Percentiles rank a stretch among this genome's conserved stretches.
Conservation (phyloP, 2,113 vertebrate species). For the Thymallus thymallus region DNA sequence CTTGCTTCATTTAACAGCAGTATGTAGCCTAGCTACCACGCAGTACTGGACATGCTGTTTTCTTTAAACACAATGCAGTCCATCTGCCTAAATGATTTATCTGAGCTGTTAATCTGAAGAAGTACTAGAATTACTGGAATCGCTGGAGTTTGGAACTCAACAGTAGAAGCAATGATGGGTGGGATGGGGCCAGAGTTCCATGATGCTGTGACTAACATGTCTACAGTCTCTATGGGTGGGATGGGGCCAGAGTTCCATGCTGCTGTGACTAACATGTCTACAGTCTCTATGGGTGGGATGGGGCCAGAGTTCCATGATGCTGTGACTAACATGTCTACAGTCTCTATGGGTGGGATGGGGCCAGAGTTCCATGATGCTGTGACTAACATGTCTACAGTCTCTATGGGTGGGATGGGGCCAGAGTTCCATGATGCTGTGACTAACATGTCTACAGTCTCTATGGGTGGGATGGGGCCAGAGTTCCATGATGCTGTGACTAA, state of each 20-base stretch:
- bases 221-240: neutral
- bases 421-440: neutral
- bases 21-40: conserved; percentile 12
- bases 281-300: neutral
- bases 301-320: conserved; percentile 22
- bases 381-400: neutral
- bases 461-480: neutral
- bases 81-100: conserved; percentile 35
- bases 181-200: conserved; percentile 29
- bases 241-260: no score
- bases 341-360: neutral
- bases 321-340: neutral
- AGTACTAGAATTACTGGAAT: conserved; percentile 31
- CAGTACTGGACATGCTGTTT: conserved; percentile 8
- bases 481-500: conserved; percentile 24
- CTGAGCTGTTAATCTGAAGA: conserved; percentile 26
- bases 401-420: neutral
- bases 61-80: conserved; percentile 5
- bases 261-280: neutral
- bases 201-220: conserved; percentile 7
- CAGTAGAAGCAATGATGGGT: neutral
- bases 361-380: conserved; percentile 24
- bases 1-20: conserved; percentile 27
- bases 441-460: neutral
- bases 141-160: neutral